Percentiles rank a stretch among this genome's conserved stretches.
These are phyloP conservation scores for Drosophila kanapiae DNA, from an alignment of 1,140 invertebrate species.

Conservation along the genomic window DNA sequence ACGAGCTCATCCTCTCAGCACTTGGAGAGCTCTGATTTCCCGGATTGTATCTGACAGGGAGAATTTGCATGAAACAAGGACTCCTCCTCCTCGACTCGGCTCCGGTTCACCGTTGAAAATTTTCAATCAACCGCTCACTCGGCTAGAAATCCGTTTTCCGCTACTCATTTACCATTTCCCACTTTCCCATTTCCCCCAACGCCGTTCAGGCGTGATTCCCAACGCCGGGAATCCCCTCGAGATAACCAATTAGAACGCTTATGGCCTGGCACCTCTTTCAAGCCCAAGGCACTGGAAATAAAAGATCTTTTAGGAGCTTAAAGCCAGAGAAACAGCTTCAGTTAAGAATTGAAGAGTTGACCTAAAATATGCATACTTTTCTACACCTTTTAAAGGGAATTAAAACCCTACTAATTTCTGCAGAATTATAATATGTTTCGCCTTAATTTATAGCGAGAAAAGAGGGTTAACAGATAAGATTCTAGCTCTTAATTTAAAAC, in stretches of 20 bases:
- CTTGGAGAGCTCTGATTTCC: constrained; percentile 15
- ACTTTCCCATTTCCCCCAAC: constrained; percentile 16
- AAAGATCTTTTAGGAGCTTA: background rate
- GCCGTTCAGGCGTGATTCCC: constrained; percentile 30
- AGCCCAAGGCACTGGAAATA: constrained; percentile 18
- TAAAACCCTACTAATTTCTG: too few species aligned
- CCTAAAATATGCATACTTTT: too few species aligned
- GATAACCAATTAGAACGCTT: constrained; percentile 52
- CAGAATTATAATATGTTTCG: too few species aligned
- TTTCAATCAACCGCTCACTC: constrained; percentile 69
- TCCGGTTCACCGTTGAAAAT: constrained; percentile 34
- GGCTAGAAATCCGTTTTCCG: constrained; percentile 79
- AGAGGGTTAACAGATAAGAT: background rate
- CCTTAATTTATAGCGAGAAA: too few species aligned
- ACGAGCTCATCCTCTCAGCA: constrained; percentile 21
- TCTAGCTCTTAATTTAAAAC: background rate
- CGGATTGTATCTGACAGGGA: constrained; percentile 29
- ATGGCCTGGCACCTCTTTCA: constrained; percentile 35
- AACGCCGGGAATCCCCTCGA: constrained; percentile 20
- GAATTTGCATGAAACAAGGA: constrained; percentile 51
- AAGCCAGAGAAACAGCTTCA: too few species aligned
- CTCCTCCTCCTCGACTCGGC: too few species aligned
- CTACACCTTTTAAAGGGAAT: too few species aligned
- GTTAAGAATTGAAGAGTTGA: too few species aligned
- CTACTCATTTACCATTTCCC: constrained; percentile 65